Conservation (phyloP, 2,888 invertebrate species). For the Plagodis pulveraria region DNA sequence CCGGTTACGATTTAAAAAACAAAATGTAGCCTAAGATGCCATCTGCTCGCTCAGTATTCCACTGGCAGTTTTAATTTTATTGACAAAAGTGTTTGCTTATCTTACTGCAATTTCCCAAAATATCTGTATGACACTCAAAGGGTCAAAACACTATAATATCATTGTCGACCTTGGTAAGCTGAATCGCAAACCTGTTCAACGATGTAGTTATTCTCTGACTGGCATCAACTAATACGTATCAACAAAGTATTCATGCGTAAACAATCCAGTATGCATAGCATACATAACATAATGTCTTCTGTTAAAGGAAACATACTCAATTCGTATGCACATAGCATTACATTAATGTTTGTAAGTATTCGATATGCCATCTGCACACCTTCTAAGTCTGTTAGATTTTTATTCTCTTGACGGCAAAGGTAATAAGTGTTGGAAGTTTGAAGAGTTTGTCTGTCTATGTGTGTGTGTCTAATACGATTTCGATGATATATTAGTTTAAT, state of each 20-base stretch:
- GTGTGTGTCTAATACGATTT: too few species aligned
- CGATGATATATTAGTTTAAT: too few species aligned
- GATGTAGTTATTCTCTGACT: not conserved
- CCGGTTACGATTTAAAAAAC: too few species aligned
- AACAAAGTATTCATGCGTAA: constrained; percentile 15
- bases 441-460: too few species aligned
- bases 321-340: constrained; percentile 21
- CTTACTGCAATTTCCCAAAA: too few species aligned
- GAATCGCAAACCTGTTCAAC: constrained; percentile 6
- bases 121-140: not conserved
- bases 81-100: too few species aligned
- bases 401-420: too few species aligned
- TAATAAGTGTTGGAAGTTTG: too few species aligned
- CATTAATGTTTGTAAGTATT: constrained; percentile 5
- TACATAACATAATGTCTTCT: constrained; percentile 14
- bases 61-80: too few species aligned
- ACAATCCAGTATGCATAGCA: constrained; percentile 15
- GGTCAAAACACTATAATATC: constrained; percentile 13
- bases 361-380: not conserved
- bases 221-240: constrained; percentile 6
- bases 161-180: constrained; percentile 3
- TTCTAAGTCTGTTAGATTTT: too few species aligned
- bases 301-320: constrained; percentile 14
- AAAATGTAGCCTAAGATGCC: too few species aligned
- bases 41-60: too few species aligned